Evolutionary conservation across 2,888 invertebrate species (phyloP).

Genomic region (Syrista parreyssii): DNA sequence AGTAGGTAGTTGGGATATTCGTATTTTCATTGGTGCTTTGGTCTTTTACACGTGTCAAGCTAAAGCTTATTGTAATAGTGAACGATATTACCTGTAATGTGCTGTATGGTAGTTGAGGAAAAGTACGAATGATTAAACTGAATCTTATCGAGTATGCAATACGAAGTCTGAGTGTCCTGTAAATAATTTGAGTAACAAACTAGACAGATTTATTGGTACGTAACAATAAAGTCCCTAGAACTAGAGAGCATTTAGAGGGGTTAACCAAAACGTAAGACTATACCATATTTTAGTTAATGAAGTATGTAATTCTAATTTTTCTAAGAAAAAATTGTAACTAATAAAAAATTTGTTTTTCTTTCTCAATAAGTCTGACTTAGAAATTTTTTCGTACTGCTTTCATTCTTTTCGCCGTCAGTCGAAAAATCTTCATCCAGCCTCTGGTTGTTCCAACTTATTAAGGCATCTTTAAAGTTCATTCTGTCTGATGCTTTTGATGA

Average conservation of each 20-base stretch:
- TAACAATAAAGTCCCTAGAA: no score
- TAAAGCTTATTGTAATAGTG: not conserved
- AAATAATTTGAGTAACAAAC: not conserved
- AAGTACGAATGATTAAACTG: not conserved
- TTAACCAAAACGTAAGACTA: no score
- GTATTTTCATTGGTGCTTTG: not conserved
- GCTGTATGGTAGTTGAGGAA: not conserved
- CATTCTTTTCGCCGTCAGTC: not conserved
- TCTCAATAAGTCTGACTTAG: not conserved
- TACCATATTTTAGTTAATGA: not conserved
- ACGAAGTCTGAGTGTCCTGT: not conserved
- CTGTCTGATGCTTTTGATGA: not conserved
- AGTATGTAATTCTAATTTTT: no score
- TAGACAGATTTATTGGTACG: not conserved
- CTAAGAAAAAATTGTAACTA: no score
- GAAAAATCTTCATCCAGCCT: not conserved
- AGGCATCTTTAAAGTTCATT: not conserved
- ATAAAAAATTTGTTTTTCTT: no score
- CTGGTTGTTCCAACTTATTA: not conserved
- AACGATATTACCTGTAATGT: not conserved
- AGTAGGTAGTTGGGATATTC: not conserved
- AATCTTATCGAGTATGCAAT: not conserved
- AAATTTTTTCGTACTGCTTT: not conserved
- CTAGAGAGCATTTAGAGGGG: fast-evolving
- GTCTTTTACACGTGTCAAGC: not conserved